Conservation (phyloP, 2,888 invertebrate genomes). For the Chirona hameri region DNA sequence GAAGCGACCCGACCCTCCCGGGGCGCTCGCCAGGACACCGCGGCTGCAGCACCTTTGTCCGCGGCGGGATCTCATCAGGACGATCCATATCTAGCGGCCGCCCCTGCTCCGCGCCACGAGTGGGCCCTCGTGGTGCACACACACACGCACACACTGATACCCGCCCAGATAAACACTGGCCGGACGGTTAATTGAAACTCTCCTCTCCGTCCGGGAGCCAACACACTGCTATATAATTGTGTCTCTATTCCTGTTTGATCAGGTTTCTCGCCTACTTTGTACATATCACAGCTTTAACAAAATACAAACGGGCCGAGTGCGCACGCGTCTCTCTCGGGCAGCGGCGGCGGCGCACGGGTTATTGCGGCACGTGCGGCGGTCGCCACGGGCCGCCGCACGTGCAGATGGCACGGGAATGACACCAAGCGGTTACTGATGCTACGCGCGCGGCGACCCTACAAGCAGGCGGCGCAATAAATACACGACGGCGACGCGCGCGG, state of each 20-base stretch:
- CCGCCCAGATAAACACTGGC: not conserved
- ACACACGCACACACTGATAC: not conserved
- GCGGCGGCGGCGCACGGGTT: not conserved
- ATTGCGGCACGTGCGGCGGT: not conserved
- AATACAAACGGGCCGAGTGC: not conserved
- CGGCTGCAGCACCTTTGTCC: too few relatives aligned
- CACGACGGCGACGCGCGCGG: not conserved
- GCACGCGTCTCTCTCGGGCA: not conserved
- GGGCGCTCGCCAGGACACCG: too few relatives aligned
- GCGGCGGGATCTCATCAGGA: too few relatives aligned
- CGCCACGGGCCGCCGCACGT: not conserved
- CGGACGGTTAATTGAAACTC: not conserved
- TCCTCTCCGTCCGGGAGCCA: not conserved
- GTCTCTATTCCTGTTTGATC: slow-evolving; percentile 24
- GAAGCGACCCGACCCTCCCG: too few relatives aligned
- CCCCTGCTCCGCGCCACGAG: too few relatives aligned
- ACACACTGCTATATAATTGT: not conserved
- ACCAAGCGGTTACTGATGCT: slow-evolving; percentile 1
- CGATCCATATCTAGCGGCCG: too few relatives aligned
- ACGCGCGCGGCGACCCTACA: not conserved
- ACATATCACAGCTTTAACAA: slow-evolving; percentile 22
- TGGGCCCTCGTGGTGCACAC: too few relatives aligned
- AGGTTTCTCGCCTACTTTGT: slow-evolving; percentile 9
- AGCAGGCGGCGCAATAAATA: slow-evolving; percentile 9
- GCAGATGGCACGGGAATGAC: slow-evolving; percentile 24